Percentiles rank a stretch among this genome's conserved stretches.
These are phyloP conservation scores for Cantharis flavilabris DNA, from an alignment of 2,888 invertebrate species.

Conservation along the genomic window DNA sequence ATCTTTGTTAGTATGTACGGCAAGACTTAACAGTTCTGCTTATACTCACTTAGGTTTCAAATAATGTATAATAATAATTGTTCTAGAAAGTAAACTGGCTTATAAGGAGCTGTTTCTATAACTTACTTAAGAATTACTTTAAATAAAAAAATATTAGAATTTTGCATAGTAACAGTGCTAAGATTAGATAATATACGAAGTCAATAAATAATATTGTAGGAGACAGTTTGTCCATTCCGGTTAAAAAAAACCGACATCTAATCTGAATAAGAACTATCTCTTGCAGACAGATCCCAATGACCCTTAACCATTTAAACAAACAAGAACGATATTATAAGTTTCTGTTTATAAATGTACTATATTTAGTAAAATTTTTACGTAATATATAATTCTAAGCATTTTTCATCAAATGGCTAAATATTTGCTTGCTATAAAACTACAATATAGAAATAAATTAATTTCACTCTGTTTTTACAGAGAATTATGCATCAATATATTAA, in stretches of 20 bases:
- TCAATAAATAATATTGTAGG: constrained; percentile 37
- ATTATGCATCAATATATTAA: not conserved
- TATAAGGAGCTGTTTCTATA: not conserved
- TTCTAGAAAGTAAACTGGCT: not conserved
- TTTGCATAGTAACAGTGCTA: constrained; percentile 23
- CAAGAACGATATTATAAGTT: constrained; percentile 16
- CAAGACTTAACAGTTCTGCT: not conserved
- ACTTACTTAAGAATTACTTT: not conserved
- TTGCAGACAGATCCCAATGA: constrained; percentile 43
- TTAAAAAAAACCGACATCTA: constrained; percentile 40
- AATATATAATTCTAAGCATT: constrained; percentile 11
- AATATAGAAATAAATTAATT: not conserved
- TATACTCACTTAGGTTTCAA: not conserved
- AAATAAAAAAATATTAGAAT: not conserved
- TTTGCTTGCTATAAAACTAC: not conserved
- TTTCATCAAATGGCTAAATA: not conserved
- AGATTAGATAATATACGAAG: constrained; percentile 36
- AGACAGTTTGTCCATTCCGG: constrained; percentile 29
- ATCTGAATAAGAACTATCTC: constrained; percentile 38
- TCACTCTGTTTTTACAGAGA: not conserved
- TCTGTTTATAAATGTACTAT: constrained; percentile 27
- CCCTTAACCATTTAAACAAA: constrained; percentile 33
- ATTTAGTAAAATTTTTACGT: constrained; percentile 27
- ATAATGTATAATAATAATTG: not conserved
- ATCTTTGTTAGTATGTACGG: not conserved